These are phyloP conservation scores for Protaetia brevitarsis DNA, from an alignment of 1,140 invertebrate species.

Conservation along the genomic window DNA sequence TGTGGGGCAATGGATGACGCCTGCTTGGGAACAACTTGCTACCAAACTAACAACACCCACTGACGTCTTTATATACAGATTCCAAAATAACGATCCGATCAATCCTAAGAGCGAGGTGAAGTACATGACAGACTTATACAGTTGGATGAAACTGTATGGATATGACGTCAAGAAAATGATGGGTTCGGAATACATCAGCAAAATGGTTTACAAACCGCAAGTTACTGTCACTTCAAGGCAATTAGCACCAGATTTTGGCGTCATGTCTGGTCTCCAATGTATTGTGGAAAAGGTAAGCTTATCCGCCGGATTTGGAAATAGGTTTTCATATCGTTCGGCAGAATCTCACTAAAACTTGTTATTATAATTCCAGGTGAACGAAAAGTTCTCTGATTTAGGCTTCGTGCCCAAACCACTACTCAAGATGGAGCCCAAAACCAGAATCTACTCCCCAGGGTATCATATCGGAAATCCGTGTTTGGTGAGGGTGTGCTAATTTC, in stretches of 20 bases:
- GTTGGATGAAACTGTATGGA: constrained; percentile 85
- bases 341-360: too few relatives aligned
- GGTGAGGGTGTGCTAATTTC: constrained; percentile 89
- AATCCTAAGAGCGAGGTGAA: constrained; percentile 72
- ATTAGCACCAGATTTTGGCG: constrained; percentile 77
- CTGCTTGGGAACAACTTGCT: constrained; percentile 83
- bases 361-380: constrained; percentile 59
- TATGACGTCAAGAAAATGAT: constrained; percentile 84
- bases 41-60: constrained; percentile 77
- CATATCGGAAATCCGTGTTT: constrained; percentile 80
- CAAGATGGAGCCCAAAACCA: constrained; percentile 78
- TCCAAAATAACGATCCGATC: constrained; percentile 88
- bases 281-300: constrained; percentile 71
- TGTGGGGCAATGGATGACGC: constrained; percentile 93
- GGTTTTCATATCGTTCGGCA: too few relatives aligned
- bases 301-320: background rate
- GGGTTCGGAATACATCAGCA: constrained; percentile 72
- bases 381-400: constrained; percentile 76
- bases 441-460: constrained; percentile 71
- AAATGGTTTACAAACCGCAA: constrained; percentile 73
- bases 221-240: constrained; percentile 73
- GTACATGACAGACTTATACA: constrained; percentile 79
- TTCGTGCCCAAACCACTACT: constrained; percentile 78
- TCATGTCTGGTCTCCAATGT: constrained; percentile 83
- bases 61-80: constrained; percentile 88